Conservation (phyloP, 2,113 vertebrate species). For the Camelus dromedarius region DNA sequence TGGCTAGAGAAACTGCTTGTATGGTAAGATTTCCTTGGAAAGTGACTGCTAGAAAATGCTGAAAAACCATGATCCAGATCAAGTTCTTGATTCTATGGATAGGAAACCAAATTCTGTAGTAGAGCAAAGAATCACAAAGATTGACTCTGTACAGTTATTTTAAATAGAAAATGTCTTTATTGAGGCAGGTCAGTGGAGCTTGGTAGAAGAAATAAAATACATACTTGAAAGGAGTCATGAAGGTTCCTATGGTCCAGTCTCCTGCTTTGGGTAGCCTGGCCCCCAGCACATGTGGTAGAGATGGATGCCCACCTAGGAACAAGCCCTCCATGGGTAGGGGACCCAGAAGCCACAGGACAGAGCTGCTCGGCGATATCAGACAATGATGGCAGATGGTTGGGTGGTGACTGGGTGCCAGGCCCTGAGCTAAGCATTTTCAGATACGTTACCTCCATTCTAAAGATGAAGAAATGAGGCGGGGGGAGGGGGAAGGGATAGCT, state of each 20-base stretch:
- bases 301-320: too few species aligned
- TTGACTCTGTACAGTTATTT: background rate
- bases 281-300: background rate
- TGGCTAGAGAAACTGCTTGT: background rate
- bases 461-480: background rate
- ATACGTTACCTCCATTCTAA: background rate
- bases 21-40: background rate
- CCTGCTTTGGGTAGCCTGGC: background rate
- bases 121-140: background rate
- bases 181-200: background rate
- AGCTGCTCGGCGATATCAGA: background rate
- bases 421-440: background rate
- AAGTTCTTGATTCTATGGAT: background rate
- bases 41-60: background rate
- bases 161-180: background rate
- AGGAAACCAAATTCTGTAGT: background rate
- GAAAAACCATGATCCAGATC: background rate
- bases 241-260: background rate
- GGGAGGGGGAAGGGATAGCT: too few species aligned
- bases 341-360: background rate
- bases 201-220: background rate
- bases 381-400: rapidly evolving
- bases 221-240: background rate
- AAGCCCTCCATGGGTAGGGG: background rate
- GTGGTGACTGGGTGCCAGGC: rapidly evolving